These are phyloP conservation scores for Lophotis ruficrista DNA, from an alignment of 2,113 vertebrate species.

Conservation along the genomic window DNA sequence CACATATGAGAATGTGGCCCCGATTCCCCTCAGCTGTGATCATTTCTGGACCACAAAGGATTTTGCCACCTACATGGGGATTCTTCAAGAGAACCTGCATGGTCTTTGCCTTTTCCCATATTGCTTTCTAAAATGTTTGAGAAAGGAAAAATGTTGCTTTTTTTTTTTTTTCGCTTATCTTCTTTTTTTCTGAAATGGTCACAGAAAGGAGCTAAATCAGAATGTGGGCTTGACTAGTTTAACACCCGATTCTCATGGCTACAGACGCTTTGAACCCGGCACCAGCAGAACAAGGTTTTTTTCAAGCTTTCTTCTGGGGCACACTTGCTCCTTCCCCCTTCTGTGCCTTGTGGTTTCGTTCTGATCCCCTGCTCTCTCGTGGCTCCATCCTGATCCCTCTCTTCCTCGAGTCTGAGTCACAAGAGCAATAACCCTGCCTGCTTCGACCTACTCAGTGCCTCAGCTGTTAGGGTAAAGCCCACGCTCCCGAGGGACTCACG, in stretches of 20 bases:
- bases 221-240: background rate
- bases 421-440: constrained; percentile 18
- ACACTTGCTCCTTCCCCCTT: constrained; percentile 1
- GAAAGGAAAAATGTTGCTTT: background rate
- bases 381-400: constrained; percentile 50
- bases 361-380: constrained; percentile 15
- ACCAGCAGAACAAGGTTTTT: background rate
- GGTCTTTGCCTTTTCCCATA: background rate
- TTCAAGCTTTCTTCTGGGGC: background rate
- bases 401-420: constrained; percentile 36
- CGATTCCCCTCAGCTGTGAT: background rate
- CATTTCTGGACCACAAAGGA: background rate
- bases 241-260: accelerated
- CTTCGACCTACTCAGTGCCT: constrained; percentile 44
- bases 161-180: background rate
- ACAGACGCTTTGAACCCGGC: background rate
- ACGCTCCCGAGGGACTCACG: constrained; percentile 42
- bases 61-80: accelerated
- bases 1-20: accelerated
- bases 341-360: background rate
- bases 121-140: background rate
- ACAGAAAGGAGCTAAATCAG: background rate
- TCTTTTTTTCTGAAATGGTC: background rate
- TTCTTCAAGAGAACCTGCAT: background rate
- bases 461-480: constrained; percentile 63